Percentiles rank a stretch among this genome's conserved stretches.
These are phyloP conservation scores for Acomys russatus DNA, from an alignment of 2,797 vertebrate species.

Conservation along the genomic window DNA sequence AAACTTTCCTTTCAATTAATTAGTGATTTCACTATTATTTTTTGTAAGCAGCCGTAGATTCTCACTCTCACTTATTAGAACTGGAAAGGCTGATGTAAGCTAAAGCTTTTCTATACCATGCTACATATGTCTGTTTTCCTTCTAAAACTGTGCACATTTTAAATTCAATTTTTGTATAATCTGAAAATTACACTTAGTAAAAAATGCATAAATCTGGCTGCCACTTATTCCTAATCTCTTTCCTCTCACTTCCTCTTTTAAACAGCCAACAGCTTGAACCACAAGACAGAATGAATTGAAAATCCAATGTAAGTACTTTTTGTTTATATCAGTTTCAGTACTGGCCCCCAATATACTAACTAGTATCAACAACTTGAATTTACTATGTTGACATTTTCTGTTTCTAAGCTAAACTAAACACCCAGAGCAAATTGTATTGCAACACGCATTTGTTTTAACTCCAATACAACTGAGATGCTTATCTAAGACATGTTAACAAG, in stretches of 20 bases:
- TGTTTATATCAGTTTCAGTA: slow-evolving; percentile 90
- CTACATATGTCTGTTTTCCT: background rate
- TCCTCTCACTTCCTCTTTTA: slow-evolving; percentile 66
- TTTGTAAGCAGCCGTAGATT: background rate
- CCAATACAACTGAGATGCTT: slow-evolving; percentile 77
- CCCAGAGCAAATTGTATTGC: slow-evolving; percentile 86
- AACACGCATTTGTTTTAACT: slow-evolving; percentile 86
- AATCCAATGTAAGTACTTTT: slow-evolving; percentile 81
- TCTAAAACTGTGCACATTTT: slow-evolving; percentile 14
- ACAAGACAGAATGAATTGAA: slow-evolving; percentile 85
- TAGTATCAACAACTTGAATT: slow-evolving; percentile 89
- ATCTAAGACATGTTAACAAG: slow-evolving; percentile 72
- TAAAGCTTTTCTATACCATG: background rate
- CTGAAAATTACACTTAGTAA: slow-evolving; percentile 59
- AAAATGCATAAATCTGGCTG: slow-evolving; percentile 55
- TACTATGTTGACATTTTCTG: slow-evolving; percentile 88
- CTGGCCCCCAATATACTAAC: slow-evolving; percentile 86
- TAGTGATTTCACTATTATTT: slow-evolving; percentile 24
- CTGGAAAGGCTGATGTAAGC: background rate
- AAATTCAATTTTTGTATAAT: slow-evolving; percentile 49
- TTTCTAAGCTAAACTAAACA: slow-evolving; percentile 89
- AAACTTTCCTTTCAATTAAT: background rate
- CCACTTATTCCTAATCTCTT: slow-evolving; percentile 71
- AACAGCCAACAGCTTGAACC: slow-evolving; percentile 81
- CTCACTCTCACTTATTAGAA: background rate